A percentile compares a stretch with the other conserved stretches of the same genome.
phyloP scores from a whole-genome alignment of 2,888 invertebrate genomes.

The Rhagium mordax region DNA sequence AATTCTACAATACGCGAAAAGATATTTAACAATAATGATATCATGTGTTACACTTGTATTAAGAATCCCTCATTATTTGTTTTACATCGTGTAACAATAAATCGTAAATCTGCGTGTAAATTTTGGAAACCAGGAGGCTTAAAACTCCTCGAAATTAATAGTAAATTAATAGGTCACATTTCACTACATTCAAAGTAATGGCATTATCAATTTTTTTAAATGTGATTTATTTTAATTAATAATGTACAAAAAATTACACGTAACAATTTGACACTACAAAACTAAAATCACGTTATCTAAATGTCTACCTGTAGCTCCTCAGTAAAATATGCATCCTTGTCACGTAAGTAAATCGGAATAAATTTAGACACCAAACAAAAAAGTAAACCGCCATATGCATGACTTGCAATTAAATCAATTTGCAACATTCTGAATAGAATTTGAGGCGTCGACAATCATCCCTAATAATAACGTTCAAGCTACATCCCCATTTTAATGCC shows the following conservation, averaged over 20 bases:
- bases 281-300: neutral
- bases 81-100: too few species aligned
- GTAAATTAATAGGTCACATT: too few species aligned
- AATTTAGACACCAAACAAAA: constrained; percentile 5
- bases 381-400: constrained; percentile 44
- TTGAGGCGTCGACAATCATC: constrained; percentile 31
- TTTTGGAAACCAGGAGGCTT: too few species aligned
- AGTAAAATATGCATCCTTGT: neutral
- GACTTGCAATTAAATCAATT: constrained; percentile 56
- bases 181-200: too few species aligned
- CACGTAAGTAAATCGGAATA: neutral
- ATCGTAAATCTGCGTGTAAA: too few species aligned
- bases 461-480: constrained; percentile 27
- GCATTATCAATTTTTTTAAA: too few species aligned
- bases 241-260: neutral
- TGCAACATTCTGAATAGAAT: constrained; percentile 51
- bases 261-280: neutral
- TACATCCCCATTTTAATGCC: constrained; percentile 6
- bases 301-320: neutral
- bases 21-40: too few species aligned
- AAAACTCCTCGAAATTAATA: too few species aligned
- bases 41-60: too few species aligned
- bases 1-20: too few species aligned
- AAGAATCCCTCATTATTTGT: too few species aligned
- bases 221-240: too few species aligned